These are phyloP conservation scores for Marmota monax DNA, from an alignment of 2,113 vertebrate genomes.

Conservation along the genomic window DNA sequence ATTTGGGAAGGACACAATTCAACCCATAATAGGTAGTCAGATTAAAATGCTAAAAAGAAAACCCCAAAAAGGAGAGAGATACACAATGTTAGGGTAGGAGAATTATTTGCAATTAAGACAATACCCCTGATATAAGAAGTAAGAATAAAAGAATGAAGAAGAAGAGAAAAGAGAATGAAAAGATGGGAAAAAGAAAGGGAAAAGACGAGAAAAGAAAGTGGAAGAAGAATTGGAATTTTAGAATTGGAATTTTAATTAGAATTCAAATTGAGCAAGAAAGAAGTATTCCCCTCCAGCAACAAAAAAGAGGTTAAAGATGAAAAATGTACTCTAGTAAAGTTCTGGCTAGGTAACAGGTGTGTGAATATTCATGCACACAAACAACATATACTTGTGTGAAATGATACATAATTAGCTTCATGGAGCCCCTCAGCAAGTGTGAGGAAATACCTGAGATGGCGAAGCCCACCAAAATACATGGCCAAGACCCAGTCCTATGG, in stretches of 20 bases:
- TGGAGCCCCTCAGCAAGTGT: neutral
- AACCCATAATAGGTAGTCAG: neutral
- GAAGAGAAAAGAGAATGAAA: neutral
- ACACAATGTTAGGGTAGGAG: accelerated
- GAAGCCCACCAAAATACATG: neutral
- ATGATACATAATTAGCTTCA: neutral
- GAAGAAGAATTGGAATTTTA: too few species aligned
- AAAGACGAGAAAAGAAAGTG: neutral
- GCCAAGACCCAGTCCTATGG: too few species aligned
- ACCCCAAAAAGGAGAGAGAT: neutral
- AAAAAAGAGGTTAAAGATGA: neutral
- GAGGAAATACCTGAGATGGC: too few species aligned
- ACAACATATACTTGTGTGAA: neutral
- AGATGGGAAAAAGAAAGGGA: accelerated
- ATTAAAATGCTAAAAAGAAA: neutral
- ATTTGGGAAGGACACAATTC: neutral
- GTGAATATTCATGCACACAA: neutral
- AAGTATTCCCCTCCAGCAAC: neutral
- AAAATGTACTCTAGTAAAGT: neutral
- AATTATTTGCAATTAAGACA: neutral
- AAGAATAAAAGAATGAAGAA: neutral
- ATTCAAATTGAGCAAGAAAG: neutral
- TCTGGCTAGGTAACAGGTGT: neutral
- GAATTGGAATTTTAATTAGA: neutral
- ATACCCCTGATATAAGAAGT: neutral